Percentiles rank a stretch among this genome's conserved stretches.
Evolutionary conservation across 2,113 vertebrate genomes (phyloP).

Genomic region (Guaruba guarouba): DNA sequence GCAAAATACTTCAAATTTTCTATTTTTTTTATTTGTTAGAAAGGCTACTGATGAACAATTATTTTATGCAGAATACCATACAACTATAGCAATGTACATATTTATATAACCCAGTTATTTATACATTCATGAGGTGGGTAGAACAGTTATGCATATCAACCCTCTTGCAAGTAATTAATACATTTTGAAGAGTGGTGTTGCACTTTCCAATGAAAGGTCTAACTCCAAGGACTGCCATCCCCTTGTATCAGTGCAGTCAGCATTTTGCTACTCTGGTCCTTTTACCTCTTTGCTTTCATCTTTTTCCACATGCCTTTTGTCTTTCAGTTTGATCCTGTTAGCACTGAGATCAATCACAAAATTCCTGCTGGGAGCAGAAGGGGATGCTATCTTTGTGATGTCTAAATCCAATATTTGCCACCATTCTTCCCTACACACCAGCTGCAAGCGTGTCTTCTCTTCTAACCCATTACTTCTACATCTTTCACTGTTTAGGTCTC

Average conservation of each 20-base stretch:
- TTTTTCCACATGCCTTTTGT: background rate
- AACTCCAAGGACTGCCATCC: background rate
- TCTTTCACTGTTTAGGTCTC: background rate
- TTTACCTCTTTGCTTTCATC: conserved; percentile 1
- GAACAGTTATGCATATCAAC: background rate
- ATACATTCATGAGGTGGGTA: background rate
- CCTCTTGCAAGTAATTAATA: background rate
- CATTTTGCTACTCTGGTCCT: background rate
- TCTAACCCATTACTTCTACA: background rate
- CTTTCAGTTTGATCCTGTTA: conserved; percentile 36
- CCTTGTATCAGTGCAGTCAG: background rate
- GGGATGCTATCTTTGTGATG: background rate
- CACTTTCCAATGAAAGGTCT: background rate
- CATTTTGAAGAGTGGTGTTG: background rate
- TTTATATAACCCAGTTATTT: background rate
- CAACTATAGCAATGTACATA: background rate
- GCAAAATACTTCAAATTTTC: background rate
- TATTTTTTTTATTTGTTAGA: conserved; percentile 7
- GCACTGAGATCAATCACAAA: conserved; percentile 14
- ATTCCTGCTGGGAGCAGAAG: conserved; percentile 30
- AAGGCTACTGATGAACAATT: background rate
- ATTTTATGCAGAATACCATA: background rate
- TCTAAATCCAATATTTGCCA: conserved; percentile 14
- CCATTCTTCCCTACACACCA: background rate
- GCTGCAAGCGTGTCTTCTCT: background rate